A percentile compares a stretch with the other conserved stretches of the same genome.
Conservation (phyloP, 2,113 vertebrate species). For the Paraplagusia blochii region DNA sequence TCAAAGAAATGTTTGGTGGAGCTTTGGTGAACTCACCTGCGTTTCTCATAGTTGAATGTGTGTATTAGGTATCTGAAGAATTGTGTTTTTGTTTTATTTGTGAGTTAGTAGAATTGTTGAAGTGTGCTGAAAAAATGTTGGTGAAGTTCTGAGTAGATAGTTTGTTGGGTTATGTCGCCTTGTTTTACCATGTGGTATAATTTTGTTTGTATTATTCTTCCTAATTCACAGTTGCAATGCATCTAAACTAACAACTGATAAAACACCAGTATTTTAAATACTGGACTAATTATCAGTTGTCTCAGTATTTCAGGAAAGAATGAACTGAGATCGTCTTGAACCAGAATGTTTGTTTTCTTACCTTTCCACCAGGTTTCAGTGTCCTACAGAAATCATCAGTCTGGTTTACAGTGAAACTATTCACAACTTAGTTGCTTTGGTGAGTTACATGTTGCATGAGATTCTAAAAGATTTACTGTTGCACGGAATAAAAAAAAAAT, state of each 20-base stretch:
- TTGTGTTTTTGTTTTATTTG: too few species aligned
- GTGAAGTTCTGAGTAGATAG: too few species aligned
- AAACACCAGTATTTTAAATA: background rate
- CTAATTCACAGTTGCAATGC: slow-evolving; percentile 3
- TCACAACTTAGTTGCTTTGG: slow-evolving; percentile 53
- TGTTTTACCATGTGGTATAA: too few species aligned
- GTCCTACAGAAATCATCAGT: slow-evolving; percentile 40
- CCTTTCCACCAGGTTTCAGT: slow-evolving; percentile 52
- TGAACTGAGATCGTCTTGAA: slow-evolving; percentile 31
- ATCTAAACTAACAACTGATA: slow-evolving; percentile 2
- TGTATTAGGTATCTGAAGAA: too few species aligned
- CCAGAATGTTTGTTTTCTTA: slow-evolving; percentile 47
- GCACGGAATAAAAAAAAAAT: slow-evolving; percentile 17
- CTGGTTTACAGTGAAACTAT: slow-evolving; percentile 43
- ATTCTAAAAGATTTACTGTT: slow-evolving; percentile 39
- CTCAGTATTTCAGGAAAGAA: slow-evolving; percentile 17
- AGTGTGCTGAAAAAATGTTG: too few species aligned
- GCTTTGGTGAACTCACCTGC: too few species aligned
- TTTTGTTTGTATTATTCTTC: too few species aligned
- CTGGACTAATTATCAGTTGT: background rate
- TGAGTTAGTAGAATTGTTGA: too few species aligned
- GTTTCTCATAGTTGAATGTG: too few species aligned
- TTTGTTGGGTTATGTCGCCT: too few species aligned
- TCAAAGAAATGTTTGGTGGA: slow-evolving; percentile 9
- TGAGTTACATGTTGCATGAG: slow-evolving; percentile 57